Evolutionary conservation across 2,113 vertebrate species (phyloP).

Genomic region (Hydropotes inermis): DNA sequence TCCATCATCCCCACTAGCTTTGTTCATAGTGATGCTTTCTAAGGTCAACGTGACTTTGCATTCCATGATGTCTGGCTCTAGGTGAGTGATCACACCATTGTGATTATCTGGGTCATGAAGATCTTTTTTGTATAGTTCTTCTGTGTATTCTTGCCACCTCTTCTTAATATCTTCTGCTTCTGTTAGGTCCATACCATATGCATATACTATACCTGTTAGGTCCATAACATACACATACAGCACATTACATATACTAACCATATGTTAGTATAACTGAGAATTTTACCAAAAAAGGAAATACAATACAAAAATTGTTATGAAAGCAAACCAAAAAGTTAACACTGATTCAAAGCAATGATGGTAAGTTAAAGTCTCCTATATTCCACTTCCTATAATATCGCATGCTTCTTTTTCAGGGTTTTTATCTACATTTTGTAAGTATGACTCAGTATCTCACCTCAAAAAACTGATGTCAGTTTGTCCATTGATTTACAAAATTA

Average conservation of each 20-base stretch:
- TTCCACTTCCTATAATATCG: not conserved
- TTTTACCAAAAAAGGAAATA: not conserved
- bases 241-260: not conserved
- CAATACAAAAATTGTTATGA: not conserved
- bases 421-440: not conserved
- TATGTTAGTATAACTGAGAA: not conserved
- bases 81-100: not conserved
- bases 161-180: not conserved
- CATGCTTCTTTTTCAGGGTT: not conserved
- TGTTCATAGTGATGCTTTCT: not conserved
- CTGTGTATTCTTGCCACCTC: not conserved
- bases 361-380: not conserved
- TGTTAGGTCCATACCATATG: not conserved
- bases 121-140: not conserved
- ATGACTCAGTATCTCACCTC: not conserved
- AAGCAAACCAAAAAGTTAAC: not conserved
- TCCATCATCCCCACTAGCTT: not conserved
- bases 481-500: constrained; percentile 36
- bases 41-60: not conserved
- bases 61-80: not conserved
- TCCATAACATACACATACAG: not conserved
- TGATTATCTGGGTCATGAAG: not conserved
- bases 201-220: not conserved
- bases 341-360: not conserved
- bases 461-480: not conserved